Base-by-base conservation (phyloP, 2,113 vertebrate species). In the Haplochromis burtoni region DNA sequence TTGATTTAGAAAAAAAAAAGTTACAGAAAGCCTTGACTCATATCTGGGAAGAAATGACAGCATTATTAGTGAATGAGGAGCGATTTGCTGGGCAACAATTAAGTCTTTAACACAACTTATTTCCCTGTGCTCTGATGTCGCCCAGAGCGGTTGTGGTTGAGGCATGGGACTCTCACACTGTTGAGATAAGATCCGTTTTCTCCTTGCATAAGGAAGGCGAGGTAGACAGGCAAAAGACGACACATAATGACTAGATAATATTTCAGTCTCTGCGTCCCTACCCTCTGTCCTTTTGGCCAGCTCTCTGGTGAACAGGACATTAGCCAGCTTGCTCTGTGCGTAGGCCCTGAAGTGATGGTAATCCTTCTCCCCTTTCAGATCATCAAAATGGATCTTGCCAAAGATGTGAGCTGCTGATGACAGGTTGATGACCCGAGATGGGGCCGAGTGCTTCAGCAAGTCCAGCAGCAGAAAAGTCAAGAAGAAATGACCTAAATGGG, bases 291-390 rank as follows among this genome's bases (percentile, higher is more conserved):
- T 94, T 84, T 89, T 94, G 87, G 95, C 93, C 78, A 97, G 89
- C 87, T 95, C 96, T 81, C 94, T 93, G 88, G 95, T 97, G 35
- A 97, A 97, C 40, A 96, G 94, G 61, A 96, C 35, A 31, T 96
- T 97, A 38, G 97, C 94, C 82, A 97, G 94, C 86, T 97, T 96
- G 94, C 96, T 97, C 93, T 97, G 96, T 0, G 87, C 89, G 2
- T 97, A 97, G 33, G 94, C 93, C 49, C 71, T 93, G 40, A 90
- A 12, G 0, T 95, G 88, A 84, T 96, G 90, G 86, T 96, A 97
- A 80, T 59, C 19, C 10, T 90, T 94, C 80, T 95, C 91, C 4
- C 95, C 84, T 8, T 83, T 91, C 88, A 97, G 91, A 89, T 96
- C 95, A 31, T 96, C 95, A 83, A 96, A 96, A 45, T 96, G 11